phyloP scores from a whole-genome alignment of 2,113 vertebrate species.

The Polypterus senegalus region DNA sequence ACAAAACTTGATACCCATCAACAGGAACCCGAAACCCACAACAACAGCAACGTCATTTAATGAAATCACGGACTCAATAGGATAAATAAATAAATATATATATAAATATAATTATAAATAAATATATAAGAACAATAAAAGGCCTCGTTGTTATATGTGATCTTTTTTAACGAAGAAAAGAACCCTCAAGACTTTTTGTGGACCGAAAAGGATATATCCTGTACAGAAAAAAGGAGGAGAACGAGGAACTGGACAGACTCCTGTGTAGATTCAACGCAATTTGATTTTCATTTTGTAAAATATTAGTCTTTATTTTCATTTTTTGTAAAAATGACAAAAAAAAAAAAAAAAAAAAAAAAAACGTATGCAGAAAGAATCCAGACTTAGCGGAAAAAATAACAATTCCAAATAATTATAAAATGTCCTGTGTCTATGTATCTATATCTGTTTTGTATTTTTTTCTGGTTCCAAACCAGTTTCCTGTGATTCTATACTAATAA shows the following conservation, averaged over 20 bases:
- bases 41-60: constrained; percentile 36
- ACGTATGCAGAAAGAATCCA: constrained; percentile 88
- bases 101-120: constrained; percentile 35
- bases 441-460: constrained; percentile 99
- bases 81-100: constrained; percentile 8
- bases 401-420: constrained; percentile 99
- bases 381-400: constrained; percentile 91
- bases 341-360: constrained; percentile 64
- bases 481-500: constrained; percentile 99
- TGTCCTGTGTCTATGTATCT: constrained; percentile 99
- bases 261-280: constrained; percentile 74
- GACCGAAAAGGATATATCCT: constrained; percentile 86
- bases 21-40: constrained; percentile 46
- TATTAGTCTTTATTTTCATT: constrained; percentile 99
- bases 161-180: constrained; percentile 3
- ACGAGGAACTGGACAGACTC: constrained; percentile 71
- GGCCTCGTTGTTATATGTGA: constrained; percentile 48
- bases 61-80: constrained; percentile 18
- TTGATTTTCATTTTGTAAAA: constrained; percentile 98
- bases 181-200: constrained; percentile 63
- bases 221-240: constrained; percentile 72
- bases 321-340: constrained; percentile 69
- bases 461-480: constrained; percentile 99
- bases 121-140: constrained; percentile 37
- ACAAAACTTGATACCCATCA: constrained; percentile 35